Conservation (phyloP, 2,888 invertebrate species). For the Aphidoletes aphidimyza region DNA sequence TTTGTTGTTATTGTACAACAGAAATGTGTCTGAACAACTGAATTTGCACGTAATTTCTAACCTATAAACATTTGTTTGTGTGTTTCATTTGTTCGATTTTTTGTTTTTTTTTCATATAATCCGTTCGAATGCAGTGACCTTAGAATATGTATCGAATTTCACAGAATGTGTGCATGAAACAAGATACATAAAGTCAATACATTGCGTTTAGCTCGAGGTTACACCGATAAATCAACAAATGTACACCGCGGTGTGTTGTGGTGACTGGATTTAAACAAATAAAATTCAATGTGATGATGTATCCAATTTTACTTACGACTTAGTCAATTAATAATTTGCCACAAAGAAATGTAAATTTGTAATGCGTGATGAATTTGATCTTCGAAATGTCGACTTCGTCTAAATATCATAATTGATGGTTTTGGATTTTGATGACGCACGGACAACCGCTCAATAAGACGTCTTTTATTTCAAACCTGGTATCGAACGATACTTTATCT, state of each 20-base stretch:
- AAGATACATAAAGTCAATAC: background rate
- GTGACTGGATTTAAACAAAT: background rate
- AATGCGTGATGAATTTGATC: background rate
- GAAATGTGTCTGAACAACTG: too few species aligned
- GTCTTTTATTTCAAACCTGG: background rate
- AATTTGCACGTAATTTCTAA: background rate
- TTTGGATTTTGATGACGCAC: constrained; percentile 35
- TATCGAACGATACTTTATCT: background rate
- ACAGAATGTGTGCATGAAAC: background rate
- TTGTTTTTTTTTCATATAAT: background rate
- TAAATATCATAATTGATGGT: constrained; percentile 39
- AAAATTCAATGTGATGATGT: background rate
- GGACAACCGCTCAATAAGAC: background rate
- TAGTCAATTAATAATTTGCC: background rate
- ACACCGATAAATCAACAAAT: background rate
- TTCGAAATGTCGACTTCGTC: background rate
- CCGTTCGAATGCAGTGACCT: background rate
- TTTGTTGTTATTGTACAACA: background rate
- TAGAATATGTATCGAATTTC: constrained; percentile 6
- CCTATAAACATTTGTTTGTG: background rate
- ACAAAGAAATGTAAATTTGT: background rate
- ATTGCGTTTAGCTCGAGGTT: background rate
- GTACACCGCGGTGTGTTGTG: too few species aligned
- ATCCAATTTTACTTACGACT: background rate
- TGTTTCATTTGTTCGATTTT: too few species aligned